Percentiles rank a stretch among this genome's conserved stretches.
phyloP scores from a whole-genome alignment of 2,888 invertebrate genomes.

The Drosophila prolongata region DNA sequence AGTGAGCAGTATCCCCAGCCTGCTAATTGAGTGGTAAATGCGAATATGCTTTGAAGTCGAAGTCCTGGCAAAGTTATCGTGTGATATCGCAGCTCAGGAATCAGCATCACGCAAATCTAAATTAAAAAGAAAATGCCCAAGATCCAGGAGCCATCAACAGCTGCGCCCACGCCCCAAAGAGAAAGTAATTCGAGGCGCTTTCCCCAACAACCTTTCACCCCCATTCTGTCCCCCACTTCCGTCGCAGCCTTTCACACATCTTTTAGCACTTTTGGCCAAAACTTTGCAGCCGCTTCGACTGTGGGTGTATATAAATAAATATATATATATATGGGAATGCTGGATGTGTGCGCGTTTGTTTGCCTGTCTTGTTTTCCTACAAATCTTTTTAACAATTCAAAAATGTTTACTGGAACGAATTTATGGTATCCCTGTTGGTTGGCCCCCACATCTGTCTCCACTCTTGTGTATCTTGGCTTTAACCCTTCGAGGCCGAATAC shows the following conservation, averaged over 20 bases:
- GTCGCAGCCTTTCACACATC: slow-evolving; percentile 72
- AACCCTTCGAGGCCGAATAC: slow-evolving; percentile 31
- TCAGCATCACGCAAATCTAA: slow-evolving; percentile 53
- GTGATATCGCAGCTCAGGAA: slow-evolving; percentile 51
- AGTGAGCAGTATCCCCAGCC: slow-evolving; percentile 46
- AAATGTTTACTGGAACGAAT: slow-evolving; percentile 67
- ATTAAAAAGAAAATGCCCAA: slow-evolving; percentile 50
- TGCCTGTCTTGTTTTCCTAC: slow-evolving; percentile 37
- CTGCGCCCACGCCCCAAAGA: slow-evolving; percentile 49
- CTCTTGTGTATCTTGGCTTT: slow-evolving; percentile 13
- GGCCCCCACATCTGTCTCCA: slow-evolving; percentile 55
- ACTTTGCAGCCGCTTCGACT: slow-evolving; percentile 34
- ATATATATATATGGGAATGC: not conserved
- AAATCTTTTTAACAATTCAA: slow-evolving; percentile 69
- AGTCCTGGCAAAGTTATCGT: slow-evolving; percentile 3
- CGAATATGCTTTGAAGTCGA: slow-evolving; percentile 48
- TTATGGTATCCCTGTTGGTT: slow-evolving; percentile 33
- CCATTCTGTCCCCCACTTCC: slow-evolving; percentile 60
- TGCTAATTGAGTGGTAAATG: slow-evolving; percentile 63
- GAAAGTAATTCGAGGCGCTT: slow-evolving; percentile 63
- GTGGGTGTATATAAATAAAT: slow-evolving; percentile 17
- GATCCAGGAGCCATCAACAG: slow-evolving; percentile 48
- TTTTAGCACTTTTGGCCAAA: slow-evolving; percentile 59
- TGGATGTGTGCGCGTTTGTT: slow-evolving; percentile 26
- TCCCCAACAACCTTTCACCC: slow-evolving; percentile 56